Evolutionary conservation across 2,113 vertebrate species (phyloP).

Genomic region (Grantiella picta): DNA sequence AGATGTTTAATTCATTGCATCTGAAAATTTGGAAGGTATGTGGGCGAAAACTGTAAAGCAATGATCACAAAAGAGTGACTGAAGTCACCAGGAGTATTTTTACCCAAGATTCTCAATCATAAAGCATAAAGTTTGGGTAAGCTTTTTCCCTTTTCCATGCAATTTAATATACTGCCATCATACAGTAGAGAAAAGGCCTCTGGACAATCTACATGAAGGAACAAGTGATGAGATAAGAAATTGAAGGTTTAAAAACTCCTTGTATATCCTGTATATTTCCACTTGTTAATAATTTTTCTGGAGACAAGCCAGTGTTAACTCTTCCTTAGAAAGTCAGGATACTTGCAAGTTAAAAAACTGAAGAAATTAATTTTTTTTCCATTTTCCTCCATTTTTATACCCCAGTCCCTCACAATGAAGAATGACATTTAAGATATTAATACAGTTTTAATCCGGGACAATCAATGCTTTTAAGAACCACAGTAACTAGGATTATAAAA

Average conservation of each 20-base stretch:
- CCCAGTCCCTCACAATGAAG: background rate
- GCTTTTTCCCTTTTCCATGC: slow-evolving; percentile 23
- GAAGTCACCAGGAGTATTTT: slow-evolving; percentile 55
- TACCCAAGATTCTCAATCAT: slow-evolving; percentile 20
- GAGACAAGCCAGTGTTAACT: slow-evolving; percentile 31
- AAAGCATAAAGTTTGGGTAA: slow-evolving; percentile 22
- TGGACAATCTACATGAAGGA: slow-evolving; percentile 42
- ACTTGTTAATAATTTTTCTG: slow-evolving; percentile 42
- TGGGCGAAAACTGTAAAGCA: slow-evolving; percentile 12
- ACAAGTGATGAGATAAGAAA: slow-evolving; percentile 38
- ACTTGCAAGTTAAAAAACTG: slow-evolving; percentile 19
- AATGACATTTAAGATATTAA: background rate
- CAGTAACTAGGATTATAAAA: background rate
- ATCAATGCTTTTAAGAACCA: background rate
- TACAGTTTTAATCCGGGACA: background rate
- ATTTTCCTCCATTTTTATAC: background rate
- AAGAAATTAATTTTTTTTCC: background rate
- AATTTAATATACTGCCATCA: slow-evolving; percentile 11
- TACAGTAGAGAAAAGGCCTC: slow-evolving; percentile 15
- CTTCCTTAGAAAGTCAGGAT: slow-evolving; percentile 18
- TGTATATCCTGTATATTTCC: background rate
- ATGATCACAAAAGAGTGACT: slow-evolving; percentile 32
- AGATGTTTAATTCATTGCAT: slow-evolving; percentile 40
- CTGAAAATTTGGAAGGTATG: background rate
- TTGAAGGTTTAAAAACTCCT: slow-evolving; percentile 38